Base-by-base conservation (phyloP, 2,888 invertebrate species). In the Ophioninae sp. region DNA sequence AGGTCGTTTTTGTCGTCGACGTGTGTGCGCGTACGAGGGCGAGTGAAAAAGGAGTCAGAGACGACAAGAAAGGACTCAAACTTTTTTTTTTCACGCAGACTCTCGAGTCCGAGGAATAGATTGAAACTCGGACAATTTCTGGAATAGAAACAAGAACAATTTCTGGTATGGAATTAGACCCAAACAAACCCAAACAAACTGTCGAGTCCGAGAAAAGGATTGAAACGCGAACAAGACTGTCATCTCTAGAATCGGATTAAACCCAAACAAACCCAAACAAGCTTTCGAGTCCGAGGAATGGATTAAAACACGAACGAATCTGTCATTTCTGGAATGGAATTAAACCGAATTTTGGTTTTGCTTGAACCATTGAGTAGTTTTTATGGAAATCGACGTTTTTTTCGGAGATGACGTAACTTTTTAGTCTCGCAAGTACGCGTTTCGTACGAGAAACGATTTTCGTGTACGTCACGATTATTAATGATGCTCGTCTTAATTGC, bases 51-150 rank as follows among this genome's bases (percentile, higher is more conserved):
- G n/a, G 59, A 56, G 30, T 39, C 39, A 41, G 9, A 20, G 51
- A 71, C 17, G 30, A 78, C n/a, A n/a, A 56, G 56, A 74, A 65
- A 77, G 76, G 76, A 77, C 44, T 51, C 59, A 17, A n/a, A 23
- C 13, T 17, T 73, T 61, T 59, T 79, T 79, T 5, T 23, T 59
- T 20, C 41, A 44, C 30, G 61, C 44, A n/a, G 64, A 56, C 58
- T 63, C 23, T 10, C 56, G 69, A 9, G 41, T 51, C 51, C 22
- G 30, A 30, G 30, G 30, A 30, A 30, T 30, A 30, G 3, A 3
- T 30, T 30, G 30, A 30, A 30, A 30, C 3, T 2, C 30, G 30
- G 3, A 30, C 30, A 30, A 30, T 30, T 30, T 30, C 30, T 30
- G 30, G 30, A 30, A 30, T 30, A 3, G 3, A 30, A 30, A 30